Evolutionary conservation across 2,113 vertebrate genomes (phyloP), one percentile per base, ranked within the genome.

Genomic region (Nettapus auritus): DNA sequence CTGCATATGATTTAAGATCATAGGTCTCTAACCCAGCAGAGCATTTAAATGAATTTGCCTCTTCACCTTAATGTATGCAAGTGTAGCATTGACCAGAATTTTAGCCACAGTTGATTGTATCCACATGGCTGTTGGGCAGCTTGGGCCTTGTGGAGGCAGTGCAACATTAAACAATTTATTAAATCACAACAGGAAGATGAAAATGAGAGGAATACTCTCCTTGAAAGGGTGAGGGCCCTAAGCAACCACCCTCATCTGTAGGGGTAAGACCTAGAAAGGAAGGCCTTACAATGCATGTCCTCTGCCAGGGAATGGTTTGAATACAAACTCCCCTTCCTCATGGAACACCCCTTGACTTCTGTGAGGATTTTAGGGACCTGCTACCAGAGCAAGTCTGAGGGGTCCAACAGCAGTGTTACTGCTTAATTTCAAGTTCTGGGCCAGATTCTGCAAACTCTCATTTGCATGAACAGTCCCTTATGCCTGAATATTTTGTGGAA

Each of bases 321-420:
- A 88, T 90, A 92, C 85, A 60, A 95, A 92, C 92, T 92, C 36
- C 53, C 19, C 21, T 94, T 70, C 69, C 63, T 57, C 3, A 7
- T 78, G 86, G 66, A 96, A 87, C 86, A 95, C 90, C 68, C 68
- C 31, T 94, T 94, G 91, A 94, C 76, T 85, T 93, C 71, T 0
- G 0, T 26, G 86, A 95, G 82, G 68, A 62, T 92, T 90, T 70
- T 2, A 1, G 90, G 59, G 86, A 82, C 34, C 57, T 53, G 19
- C 12, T 81, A 81, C 62, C 55, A 23, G 22, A 4, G 40, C 2
- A 5, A 40, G 46, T 77, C 78, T 66, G 79, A 85, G 69, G 33
- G 77, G 53, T 88, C 42, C 26, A 62, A 82, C 21, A 11, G 33
- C 78, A 80, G 13, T 42, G 70, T 63, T 79, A 82, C 79, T 90